These are phyloP conservation scores for Madoqua kirkii DNA, from an alignment of 2,113 vertebrate genomes.

Conservation along the genomic window DNA sequence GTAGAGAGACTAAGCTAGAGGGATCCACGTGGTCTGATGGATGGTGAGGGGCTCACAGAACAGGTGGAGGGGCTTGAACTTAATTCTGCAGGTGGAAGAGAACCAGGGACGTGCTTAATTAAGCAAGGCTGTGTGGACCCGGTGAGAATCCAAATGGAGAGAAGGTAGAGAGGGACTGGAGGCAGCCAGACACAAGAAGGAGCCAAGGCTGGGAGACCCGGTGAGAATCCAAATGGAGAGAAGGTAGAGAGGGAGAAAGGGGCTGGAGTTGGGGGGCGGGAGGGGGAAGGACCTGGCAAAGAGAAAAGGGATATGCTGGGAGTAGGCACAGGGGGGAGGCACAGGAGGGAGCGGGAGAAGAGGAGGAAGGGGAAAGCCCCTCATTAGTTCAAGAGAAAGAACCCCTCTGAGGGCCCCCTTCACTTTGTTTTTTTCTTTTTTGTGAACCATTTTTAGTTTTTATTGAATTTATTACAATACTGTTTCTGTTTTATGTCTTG, in stretches of 20 bases:
- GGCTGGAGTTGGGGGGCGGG: accelerated
- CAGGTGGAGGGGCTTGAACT: background rate
- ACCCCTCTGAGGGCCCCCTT: background rate
- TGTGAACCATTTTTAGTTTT: background rate
- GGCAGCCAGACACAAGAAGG: background rate
- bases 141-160: accelerated
- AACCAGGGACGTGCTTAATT: background rate
- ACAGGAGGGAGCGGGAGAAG: background rate
- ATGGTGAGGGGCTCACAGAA: background rate
- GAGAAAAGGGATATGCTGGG: background rate
- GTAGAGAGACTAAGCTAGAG: background rate
- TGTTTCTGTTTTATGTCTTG: background rate
- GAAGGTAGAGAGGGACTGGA: background rate
- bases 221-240: no score
- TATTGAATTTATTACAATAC: background rate
- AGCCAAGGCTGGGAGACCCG: background rate
- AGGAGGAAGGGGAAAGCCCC: background rate
- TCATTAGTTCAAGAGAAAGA: background rate
- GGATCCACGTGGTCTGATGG: background rate
- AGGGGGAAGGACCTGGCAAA: background rate
- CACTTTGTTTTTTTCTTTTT: background rate
- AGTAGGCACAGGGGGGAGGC: background rate
- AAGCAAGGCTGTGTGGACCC: background rate
- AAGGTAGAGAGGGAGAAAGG: background rate
- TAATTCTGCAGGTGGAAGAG: background rate